These are phyloP conservation scores for Helobdella robusta DNA, from an alignment of 2,888 invertebrate genomes.

Conservation along the genomic window DNA sequence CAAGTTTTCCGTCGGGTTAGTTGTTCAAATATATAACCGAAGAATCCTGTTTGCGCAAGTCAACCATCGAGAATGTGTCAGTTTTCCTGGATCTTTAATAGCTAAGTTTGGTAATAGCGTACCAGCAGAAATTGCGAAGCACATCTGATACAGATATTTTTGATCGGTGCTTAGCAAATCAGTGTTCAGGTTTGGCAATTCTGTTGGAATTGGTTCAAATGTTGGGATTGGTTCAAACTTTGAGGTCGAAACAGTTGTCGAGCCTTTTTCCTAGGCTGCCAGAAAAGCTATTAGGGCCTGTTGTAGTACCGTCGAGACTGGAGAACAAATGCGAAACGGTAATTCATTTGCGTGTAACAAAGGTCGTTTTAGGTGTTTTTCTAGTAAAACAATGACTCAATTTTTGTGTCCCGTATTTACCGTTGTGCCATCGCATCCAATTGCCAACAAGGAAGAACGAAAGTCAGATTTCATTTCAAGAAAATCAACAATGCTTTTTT, in stretches of 20 bases:
- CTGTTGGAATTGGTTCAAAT: neutral
- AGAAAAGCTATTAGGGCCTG: conserved; percentile 1
- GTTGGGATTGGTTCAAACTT: too few species aligned
- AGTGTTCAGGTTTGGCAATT: neutral
- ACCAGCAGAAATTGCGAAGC: neutral
- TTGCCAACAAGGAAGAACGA: conserved; percentile 1
- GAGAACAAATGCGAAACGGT: conserved; percentile 3
- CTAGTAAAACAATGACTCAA: neutral
- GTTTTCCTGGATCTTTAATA: conserved; percentile 3
- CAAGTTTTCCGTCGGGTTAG: neutral
- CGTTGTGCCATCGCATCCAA: conserved; percentile 1
- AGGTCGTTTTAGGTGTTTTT: neutral
- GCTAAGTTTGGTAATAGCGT: neutral
- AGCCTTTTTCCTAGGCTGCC: neutral
- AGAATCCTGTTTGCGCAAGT: conserved; percentile 1
- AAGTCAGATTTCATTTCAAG: neutral
- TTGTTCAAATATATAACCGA: neutral
- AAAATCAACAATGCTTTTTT: neutral
- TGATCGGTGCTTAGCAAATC: conserved; percentile 1
- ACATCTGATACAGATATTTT: neutral
- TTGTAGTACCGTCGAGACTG: conserved; percentile 3
- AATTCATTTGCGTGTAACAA: conserved; percentile 2
- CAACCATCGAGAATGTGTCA: conserved; percentile 3
- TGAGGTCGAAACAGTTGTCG: neutral
- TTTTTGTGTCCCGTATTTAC: conserved; percentile 3